phyloP scores from a whole-genome alignment of 2,113 vertebrate genomes.

The Corythornis vintsioides region DNA sequence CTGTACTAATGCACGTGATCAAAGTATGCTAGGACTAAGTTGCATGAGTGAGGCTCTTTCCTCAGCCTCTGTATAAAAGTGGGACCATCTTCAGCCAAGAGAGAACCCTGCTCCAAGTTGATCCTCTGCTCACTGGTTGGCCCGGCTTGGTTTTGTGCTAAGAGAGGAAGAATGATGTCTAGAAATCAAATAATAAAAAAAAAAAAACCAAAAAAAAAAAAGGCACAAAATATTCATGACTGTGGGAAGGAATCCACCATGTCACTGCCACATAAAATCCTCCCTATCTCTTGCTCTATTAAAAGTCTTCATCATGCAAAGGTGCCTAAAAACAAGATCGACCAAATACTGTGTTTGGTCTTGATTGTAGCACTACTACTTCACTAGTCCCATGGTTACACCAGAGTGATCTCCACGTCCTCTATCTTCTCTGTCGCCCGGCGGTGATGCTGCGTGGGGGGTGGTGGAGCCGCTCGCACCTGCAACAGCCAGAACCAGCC shows the following conservation, averaged over 20 bases:
- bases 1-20: constrained; percentile 91
- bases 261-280: constrained; percentile 50
- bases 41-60: constrained; percentile 66
- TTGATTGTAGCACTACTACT: constrained; percentile 69
- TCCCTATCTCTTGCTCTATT: constrained; percentile 58
- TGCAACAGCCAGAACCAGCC: constrained; percentile 61
- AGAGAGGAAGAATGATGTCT: constrained; percentile 68
- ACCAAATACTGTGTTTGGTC: constrained; percentile 68
- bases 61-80: constrained; percentile 53
- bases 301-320: constrained; percentile 80
- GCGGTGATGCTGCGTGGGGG: constrained; percentile 90
- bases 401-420: constrained; percentile 97
- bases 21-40: constrained; percentile 76
- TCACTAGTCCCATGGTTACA: constrained; percentile 75
- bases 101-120: constrained; percentile 3
- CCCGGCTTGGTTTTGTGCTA: constrained; percentile 73
- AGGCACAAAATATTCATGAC: constrained; percentile 79
- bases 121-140: constrained; percentile 3
- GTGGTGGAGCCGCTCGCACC: constrained; percentile 96
- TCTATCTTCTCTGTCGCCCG: constrained; percentile 89
- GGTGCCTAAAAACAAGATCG: constrained; percentile 73
- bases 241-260: constrained; percentile 55
- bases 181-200: constrained; percentile 14
- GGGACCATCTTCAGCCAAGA: constrained; percentile 47
- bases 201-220: constrained; percentile 56